phyloP scores from a whole-genome alignment of 92 coral and sea anemone species.

The Pocillopora grandis region DNA sequence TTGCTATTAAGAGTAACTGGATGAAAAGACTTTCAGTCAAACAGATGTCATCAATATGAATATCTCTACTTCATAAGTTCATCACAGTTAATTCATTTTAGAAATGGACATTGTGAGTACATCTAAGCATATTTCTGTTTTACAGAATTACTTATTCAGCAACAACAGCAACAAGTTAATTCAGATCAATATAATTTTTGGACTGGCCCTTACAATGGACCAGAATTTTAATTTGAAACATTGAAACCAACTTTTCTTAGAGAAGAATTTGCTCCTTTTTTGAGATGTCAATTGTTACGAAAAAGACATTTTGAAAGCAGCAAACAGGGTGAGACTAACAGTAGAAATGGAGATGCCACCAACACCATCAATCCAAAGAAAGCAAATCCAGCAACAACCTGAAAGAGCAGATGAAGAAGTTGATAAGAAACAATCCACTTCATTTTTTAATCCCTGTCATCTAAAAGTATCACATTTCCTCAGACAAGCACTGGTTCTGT shows the following conservation, averaged over 20 bases:
- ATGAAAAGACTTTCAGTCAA: no score
- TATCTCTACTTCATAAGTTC: neutral
- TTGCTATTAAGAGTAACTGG: no score
- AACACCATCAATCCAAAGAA: constrained; percentile 87
- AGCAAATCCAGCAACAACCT: constrained; percentile 91
- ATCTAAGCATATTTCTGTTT: neutral
- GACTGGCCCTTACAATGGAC: neutral
- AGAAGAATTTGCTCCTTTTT: neutral
- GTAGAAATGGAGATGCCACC: constrained; percentile 86
- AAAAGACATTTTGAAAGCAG: constrained; percentile 72
- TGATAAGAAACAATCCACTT: neutral
- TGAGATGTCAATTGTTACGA: constrained; percentile 28
- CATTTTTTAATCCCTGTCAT: neutral
- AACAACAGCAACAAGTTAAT: neutral
- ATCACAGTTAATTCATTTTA: neutral
- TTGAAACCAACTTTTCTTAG: neutral
- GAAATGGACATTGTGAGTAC: neutral
- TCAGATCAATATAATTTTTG: neutral
- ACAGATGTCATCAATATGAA: no score
- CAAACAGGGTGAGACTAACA: constrained; percentile 78
- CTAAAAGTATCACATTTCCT: neutral
- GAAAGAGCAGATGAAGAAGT: constrained; percentile 5
- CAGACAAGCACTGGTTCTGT: no score
- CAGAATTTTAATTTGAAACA: no score
- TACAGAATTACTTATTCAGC: neutral